Evolutionary conservation across 2,797 vertebrate genomes (phyloP).

Genomic region (Craterocephalus amniculus): DNA sequence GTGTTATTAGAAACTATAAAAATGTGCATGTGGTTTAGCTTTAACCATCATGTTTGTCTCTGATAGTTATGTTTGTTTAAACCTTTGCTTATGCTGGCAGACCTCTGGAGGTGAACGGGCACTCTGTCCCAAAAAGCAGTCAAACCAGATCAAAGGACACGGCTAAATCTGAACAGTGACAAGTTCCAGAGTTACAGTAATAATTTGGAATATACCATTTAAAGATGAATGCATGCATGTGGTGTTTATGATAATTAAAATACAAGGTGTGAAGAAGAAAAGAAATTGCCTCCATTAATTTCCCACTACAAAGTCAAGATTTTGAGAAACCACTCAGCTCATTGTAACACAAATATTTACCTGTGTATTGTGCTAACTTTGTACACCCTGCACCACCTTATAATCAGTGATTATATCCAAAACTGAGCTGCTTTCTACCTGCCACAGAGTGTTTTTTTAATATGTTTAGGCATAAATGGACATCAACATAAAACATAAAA

Average conservation of each 20-base stretch:
- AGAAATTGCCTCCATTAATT: too few relatives aligned
- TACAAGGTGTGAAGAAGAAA: too few relatives aligned
- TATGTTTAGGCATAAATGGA: too few relatives aligned
- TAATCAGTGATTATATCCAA: too few relatives aligned
- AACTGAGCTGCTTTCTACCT: too few relatives aligned
- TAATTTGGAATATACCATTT: background rate
- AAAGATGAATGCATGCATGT: background rate
- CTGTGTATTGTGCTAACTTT: background rate
- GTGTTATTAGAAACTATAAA: background rate
- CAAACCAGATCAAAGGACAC: conserved; percentile 47
- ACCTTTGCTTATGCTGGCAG: conserved; percentile 41
- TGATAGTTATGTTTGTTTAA: conserved; percentile 43
- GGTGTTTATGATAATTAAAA: too few relatives aligned
- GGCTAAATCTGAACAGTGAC: background rate
- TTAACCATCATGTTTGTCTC: background rate
- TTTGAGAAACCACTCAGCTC: too few relatives aligned
- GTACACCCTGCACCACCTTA: too few relatives aligned
- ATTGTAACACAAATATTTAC: background rate
- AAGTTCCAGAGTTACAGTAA: background rate
- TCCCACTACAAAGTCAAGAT: too few relatives aligned
- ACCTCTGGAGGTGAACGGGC: conserved; percentile 25
- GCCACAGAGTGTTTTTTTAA: too few relatives aligned
- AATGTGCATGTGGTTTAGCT: background rate
- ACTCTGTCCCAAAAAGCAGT: conserved; percentile 16
- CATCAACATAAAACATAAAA: too few relatives aligned